A percentile compares a stretch with the other conserved stretches of the same genome.
Conservation (phyloP, 2,113 vertebrate species). For the Paraplagusia blochii region DNA sequence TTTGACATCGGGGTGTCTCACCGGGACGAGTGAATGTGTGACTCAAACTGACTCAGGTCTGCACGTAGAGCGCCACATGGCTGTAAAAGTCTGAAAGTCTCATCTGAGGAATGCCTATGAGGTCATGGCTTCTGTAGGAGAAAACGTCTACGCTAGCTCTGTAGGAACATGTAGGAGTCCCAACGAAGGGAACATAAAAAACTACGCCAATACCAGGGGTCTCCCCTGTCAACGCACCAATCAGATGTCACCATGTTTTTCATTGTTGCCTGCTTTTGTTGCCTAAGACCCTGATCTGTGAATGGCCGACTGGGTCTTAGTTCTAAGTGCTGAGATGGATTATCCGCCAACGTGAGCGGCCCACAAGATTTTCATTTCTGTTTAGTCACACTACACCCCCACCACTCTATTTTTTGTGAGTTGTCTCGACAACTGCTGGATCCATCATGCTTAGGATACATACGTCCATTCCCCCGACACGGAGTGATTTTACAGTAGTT, state of each 20-base stretch:
- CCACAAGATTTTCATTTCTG: constrained; percentile 2
- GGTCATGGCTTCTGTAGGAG: constrained; percentile 40
- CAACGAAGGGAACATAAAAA: constrained; percentile 32
- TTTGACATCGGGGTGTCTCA: constrained; percentile 22
- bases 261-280: constrained; percentile 4
- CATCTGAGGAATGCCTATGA: constrained; percentile 58
- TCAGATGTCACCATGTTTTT: constrained; percentile 12
- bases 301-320: not conserved
- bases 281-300: constrained; percentile 9
- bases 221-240: constrained; percentile 11
- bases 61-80: constrained; percentile 34
- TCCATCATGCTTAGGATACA: not conserved
- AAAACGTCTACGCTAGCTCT: constrained; percentile 22
- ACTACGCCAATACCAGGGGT: constrained; percentile 33
- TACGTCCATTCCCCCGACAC: not conserved
- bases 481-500: not conserved
- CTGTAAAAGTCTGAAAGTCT: constrained; percentile 40
- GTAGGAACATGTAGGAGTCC: constrained; percentile 33
- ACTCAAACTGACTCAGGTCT: constrained; percentile 51
- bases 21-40: constrained; percentile 11
- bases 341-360: not conserved
- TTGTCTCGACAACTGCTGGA: not conserved
- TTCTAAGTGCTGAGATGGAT: constrained; percentile 9
- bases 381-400: not conserved
- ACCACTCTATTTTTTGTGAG: not conserved